phyloP scores from a whole-genome alignment of 2,113 vertebrate genomes.

The Tetrao urogallus region DNA sequence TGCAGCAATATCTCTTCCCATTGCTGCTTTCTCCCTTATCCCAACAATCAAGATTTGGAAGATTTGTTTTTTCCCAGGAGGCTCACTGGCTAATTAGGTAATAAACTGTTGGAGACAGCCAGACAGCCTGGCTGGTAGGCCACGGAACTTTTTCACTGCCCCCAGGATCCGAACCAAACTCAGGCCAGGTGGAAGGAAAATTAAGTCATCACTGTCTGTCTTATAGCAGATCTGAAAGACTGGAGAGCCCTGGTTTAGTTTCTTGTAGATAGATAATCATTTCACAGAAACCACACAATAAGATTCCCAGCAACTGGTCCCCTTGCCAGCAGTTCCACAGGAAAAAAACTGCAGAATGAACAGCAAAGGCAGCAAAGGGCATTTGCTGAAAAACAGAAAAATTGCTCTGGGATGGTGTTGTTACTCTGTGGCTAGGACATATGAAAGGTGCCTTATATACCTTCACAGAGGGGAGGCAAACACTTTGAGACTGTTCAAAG shows the following conservation, averaged over 20 bases:
- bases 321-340: not conserved
- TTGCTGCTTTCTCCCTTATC: not conserved
- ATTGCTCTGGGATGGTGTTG: not conserved
- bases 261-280: not conserved
- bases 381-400: not conserved
- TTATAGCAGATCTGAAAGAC: not conserved
- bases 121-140: not conserved
- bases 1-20: not conserved
- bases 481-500: not conserved
- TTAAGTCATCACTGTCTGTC: not conserved
- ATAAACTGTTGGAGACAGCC: not conserved
- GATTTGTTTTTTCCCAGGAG: not conserved
- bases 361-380: not conserved
- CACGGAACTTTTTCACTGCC: not conserved
- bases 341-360: not conserved
- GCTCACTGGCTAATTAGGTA: not conserved
- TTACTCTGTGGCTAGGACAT: not conserved
- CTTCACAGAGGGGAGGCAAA: not conserved
- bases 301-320: not conserved
- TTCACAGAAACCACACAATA: not conserved
- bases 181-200: not conserved
- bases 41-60: not conserved
- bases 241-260: not conserved
- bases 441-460: not conserved
- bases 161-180: not conserved